A percentile compares a stretch with the other conserved stretches of the same genome.
phyloP scores from a whole-genome alignment of 2,888 invertebrate genomes.

The Drosophila maculinotata region DNA sequence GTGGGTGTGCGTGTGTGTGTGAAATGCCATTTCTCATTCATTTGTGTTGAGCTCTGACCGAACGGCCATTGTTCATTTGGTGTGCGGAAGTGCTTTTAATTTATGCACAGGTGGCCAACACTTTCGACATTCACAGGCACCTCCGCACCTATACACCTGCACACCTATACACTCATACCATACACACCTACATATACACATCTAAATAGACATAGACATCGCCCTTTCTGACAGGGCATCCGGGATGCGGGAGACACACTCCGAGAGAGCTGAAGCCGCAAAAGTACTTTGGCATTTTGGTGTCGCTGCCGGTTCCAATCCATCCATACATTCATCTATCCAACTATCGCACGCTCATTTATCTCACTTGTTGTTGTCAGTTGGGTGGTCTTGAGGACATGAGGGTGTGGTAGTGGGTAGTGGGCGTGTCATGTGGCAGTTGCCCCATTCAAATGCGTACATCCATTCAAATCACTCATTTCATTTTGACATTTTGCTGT shows the following conservation, averaged over 20 bases:
- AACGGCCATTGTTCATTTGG: constrained; percentile 57
- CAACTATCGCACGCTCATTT: constrained; percentile 48
- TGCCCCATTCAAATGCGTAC: constrained; percentile 38
- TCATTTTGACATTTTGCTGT: constrained; percentile 60
- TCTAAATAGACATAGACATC: constrained; percentile 21
- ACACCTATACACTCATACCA: background rate
- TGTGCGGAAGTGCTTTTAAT: constrained; percentile 63
- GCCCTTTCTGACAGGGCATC: constrained; percentile 15
- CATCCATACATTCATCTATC: constrained; percentile 30
- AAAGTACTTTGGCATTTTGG: constrained; percentile 52
- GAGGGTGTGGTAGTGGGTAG: background rate
- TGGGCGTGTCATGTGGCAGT: constrained; percentile 3
- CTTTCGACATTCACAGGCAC: constrained; percentile 35
- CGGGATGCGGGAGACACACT: too few species aligned
- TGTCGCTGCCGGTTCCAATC: constrained; percentile 31
- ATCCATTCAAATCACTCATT: constrained; percentile 61
- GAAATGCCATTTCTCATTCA: constrained; percentile 50
- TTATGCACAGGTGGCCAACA: constrained; percentile 67
- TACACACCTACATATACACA: constrained; percentile 1
- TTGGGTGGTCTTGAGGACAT: background rate
- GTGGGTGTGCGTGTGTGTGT: too few species aligned
- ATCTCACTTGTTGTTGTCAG: constrained; percentile 55
- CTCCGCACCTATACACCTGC: background rate
- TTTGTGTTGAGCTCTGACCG: constrained; percentile 34
- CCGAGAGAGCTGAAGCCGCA: constrained; percentile 38